These are phyloP conservation scores for Allygus modestus DNA, from an alignment of 2,888 invertebrate genomes.

Conservation along the genomic window DNA sequence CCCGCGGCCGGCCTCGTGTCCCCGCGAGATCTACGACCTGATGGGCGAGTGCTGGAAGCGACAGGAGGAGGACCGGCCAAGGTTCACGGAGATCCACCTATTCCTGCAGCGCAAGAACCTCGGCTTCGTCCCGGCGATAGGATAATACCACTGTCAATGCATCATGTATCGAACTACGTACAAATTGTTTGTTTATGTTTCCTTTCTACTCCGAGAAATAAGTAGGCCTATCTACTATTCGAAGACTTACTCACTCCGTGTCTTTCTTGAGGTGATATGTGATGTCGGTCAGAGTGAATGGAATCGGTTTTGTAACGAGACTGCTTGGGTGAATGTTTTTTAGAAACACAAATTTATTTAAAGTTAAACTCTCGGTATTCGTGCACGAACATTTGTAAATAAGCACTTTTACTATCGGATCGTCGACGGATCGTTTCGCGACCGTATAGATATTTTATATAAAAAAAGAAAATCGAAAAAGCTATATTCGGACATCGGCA, in stretches of 20 bases:
- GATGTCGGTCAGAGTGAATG: constrained; percentile 59
- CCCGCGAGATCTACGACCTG: constrained; percentile 92
- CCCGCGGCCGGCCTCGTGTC: constrained; percentile 85
- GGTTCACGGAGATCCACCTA: constrained; percentile 92
- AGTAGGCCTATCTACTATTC: constrained; percentile 69
- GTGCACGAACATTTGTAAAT: constrained; percentile 64
- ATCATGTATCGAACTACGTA: constrained; percentile 50
- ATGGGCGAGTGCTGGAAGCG: constrained; percentile 96
- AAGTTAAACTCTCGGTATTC: constrained; percentile 44
- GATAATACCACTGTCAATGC: constrained; percentile 63
- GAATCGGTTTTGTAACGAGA: constrained; percentile 51
- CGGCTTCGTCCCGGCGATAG: constrained; percentile 78
- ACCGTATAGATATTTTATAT: constrained; percentile 60
- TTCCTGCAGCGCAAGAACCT: constrained; percentile 86
- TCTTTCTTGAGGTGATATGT: constrained; percentile 70
- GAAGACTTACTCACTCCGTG: constrained; percentile 70
- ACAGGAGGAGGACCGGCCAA: constrained; percentile 87
- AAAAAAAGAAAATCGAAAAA: constrained; percentile 54
- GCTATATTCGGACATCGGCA: constrained; percentile 38
- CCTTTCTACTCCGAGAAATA: constrained; percentile 61
- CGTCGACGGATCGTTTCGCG: constrained; percentile 26
- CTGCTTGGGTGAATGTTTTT: constrained; percentile 57
- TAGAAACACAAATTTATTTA: constrained; percentile 46
- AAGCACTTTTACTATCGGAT: constrained; percentile 59
- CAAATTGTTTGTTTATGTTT: constrained; percentile 61